Conservation (phyloP, 1,140 invertebrate genomes). For the Drosophila pachea region DNA sequence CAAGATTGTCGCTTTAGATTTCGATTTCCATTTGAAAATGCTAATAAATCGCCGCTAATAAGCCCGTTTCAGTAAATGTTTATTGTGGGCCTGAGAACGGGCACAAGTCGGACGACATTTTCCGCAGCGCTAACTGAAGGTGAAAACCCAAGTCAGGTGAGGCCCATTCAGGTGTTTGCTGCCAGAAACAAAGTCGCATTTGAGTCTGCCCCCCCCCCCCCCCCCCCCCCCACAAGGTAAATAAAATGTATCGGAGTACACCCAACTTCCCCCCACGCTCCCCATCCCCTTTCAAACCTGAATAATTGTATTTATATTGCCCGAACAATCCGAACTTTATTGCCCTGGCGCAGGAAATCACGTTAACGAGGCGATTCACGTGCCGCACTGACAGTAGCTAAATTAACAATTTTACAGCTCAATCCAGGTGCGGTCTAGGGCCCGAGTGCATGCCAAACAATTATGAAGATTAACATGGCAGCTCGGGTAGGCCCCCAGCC, state of each 20-base stretch:
- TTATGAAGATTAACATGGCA: conserved; percentile 61
- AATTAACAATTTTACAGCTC: conserved; percentile 75
- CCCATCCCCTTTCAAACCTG: too few relatives aligned
- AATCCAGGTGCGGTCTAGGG: conserved; percentile 15
- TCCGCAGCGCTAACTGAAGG: conserved; percentile 23
- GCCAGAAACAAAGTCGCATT: too few relatives aligned
- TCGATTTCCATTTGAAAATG: conserved; percentile 61
- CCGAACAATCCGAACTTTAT: conserved; percentile 11
- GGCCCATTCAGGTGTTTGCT: too few relatives aligned
- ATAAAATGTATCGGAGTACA: too few relatives aligned
- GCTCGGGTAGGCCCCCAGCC: conserved; percentile 17
- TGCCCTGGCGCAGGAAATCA: conserved; percentile 15
- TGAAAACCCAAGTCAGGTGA: conserved; percentile 26
- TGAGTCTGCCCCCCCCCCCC: too few relatives aligned
- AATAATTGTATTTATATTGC: too few relatives aligned
- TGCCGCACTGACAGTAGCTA: conserved; percentile 71
- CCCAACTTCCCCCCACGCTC: too few relatives aligned
- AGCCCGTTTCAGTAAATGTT: conserved; percentile 56
- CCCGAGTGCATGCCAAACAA: conserved; percentile 56
- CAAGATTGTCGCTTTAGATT: conserved; percentile 67
- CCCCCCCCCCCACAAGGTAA: too few relatives aligned
- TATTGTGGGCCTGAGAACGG: conserved; percentile 54
- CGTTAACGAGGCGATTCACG: conserved; percentile 61
- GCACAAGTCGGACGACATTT: conserved; percentile 49
- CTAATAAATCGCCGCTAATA: conserved; percentile 62